Evolutionary conservation across 2,113 vertebrate species (phyloP).

Genomic region (Charadrius vociferus): DNA sequence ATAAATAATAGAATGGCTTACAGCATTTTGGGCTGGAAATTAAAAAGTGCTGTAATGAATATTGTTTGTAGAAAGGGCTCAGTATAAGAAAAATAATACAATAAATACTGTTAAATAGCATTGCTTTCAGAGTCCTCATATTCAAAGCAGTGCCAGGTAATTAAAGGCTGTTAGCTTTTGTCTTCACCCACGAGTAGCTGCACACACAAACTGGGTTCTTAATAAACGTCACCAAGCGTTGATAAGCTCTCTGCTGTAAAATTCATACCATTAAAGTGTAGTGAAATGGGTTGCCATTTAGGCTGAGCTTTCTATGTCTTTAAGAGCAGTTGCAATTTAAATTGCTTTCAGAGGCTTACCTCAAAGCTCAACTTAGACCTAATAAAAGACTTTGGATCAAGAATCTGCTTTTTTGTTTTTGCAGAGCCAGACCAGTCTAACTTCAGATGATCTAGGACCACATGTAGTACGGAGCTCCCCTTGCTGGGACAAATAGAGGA

Average conservation of each 20-base stretch:
- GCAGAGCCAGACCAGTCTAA: not conserved
- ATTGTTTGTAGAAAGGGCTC: not conserved
- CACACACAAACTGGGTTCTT: not conserved
- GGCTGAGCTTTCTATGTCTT: not conserved
- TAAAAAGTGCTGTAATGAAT: not conserved
- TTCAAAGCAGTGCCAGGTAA: not conserved
- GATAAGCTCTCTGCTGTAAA: not conserved
- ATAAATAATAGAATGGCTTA: not conserved
- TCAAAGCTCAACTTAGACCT: not conserved
- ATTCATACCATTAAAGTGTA: not conserved
- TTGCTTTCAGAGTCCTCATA: not conserved
- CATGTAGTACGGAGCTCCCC: not conserved
- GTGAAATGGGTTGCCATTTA: not conserved
- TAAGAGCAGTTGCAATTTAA: not conserved
- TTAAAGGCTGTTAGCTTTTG: not conserved
- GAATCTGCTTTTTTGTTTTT: not conserved
- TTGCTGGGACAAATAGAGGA: not conserved
- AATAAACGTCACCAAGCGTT: not conserved
- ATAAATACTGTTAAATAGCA: not conserved
- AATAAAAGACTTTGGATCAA: not conserved
- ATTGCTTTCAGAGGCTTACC: not conserved
- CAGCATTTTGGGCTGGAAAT: not conserved
- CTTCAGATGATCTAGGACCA: not conserved
- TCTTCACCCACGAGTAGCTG: not conserved
- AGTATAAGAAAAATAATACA: not conserved